A percentile compares a stretch with the other conserved stretches of the same genome.
phyloP scores from a whole-genome alignment of 2,888 invertebrate species.

The Imbricaverruca yamaguchii region DNA sequence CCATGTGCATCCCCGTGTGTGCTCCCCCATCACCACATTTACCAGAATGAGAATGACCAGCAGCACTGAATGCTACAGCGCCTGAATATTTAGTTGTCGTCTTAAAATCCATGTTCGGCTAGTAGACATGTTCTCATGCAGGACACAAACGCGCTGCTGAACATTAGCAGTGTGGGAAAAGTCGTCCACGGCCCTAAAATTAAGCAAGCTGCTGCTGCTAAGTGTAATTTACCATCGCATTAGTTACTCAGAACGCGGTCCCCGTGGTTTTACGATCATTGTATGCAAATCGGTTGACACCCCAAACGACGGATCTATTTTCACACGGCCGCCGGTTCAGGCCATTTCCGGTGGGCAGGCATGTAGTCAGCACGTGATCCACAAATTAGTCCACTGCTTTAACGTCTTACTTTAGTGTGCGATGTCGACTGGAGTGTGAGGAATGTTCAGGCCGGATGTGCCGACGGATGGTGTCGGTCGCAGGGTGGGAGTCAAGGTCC shows the following conservation, averaged over 20 bases:
- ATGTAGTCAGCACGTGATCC: not conserved
- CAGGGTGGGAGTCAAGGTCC: too few species aligned
- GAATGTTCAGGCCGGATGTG: too few species aligned
- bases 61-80: too few species aligned
- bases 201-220: not conserved
- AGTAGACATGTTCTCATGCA: too few species aligned
- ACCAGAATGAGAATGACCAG: too few species aligned
- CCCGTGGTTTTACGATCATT: not conserved
- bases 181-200: not conserved
- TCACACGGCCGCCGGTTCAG: not conserved
- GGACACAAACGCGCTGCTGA: not conserved
- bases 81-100: too few species aligned
- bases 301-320: not conserved
- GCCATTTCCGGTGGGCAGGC: not conserved
- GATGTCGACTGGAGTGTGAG: too few species aligned
- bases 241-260: not conserved
- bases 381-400: not conserved
- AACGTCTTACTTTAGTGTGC: not conserved
- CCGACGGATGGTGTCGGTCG: too few species aligned
- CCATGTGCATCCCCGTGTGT: too few species aligned
- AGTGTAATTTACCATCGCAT: not conserved
- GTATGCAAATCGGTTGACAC: constrained; percentile 2
- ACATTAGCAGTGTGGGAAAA: not conserved
- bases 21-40: too few species aligned
- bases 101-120: too few species aligned